A percentile compares a stretch with the other conserved stretches of the same genome.
These are phyloP conservation scores for Polypterus bichir DNA, from an alignment of 2,113 vertebrate species.

Conservation along the genomic window DNA sequence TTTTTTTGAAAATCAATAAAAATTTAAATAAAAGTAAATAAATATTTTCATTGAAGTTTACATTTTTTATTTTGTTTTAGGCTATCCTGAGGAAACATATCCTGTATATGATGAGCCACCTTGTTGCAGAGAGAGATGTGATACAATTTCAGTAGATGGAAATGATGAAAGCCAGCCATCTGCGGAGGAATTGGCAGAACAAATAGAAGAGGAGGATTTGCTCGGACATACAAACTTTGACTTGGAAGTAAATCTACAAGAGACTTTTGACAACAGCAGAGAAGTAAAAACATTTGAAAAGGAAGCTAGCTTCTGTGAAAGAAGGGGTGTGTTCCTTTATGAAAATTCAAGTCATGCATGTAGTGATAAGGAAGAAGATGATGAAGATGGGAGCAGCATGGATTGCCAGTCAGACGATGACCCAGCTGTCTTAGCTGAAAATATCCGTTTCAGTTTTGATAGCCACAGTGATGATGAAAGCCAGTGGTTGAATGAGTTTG, in stretches of 20 bases:
- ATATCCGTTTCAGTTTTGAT: slow-evolving; percentile 50
- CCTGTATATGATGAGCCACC: slow-evolving; percentile 55
- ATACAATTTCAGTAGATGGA: slow-evolving; percentile 51
- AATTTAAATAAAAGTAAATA: not conserved
- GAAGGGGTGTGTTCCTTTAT: slow-evolving; percentile 35
- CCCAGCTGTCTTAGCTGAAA: slow-evolving; percentile 68
- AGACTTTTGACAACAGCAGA: slow-evolving; percentile 11
- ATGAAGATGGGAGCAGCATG: slow-evolving; percentile 28
- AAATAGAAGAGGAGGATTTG: slow-evolving; percentile 39
- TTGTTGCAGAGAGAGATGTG: slow-evolving; percentile 28
- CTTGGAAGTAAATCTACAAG: slow-evolving; percentile 32
- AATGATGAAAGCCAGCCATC: slow-evolving; percentile 47
- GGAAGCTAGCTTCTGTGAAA: slow-evolving; percentile 32
- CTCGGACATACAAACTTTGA: slow-evolving; percentile 42
- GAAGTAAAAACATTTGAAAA: not conserved
- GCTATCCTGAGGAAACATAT: slow-evolving; percentile 70
- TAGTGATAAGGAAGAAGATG: slow-evolving; percentile 21
- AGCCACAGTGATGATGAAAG: slow-evolving; percentile 53
- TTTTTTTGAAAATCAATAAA: too few species aligned
- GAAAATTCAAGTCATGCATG: slow-evolving; percentile 29
- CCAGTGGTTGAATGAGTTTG: slow-evolving; percentile 27
- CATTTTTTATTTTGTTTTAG: slow-evolving; percentile 39
- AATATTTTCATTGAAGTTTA: not conserved
- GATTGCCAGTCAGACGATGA: slow-evolving; percentile 38
- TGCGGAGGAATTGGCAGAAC: slow-evolving; percentile 81